A percentile compares a stretch with the other conserved stretches of the same genome.
Evolutionary conservation across 2,888 invertebrate genomes (phyloP).

Genomic region (Diplolepis rosae): DNA sequence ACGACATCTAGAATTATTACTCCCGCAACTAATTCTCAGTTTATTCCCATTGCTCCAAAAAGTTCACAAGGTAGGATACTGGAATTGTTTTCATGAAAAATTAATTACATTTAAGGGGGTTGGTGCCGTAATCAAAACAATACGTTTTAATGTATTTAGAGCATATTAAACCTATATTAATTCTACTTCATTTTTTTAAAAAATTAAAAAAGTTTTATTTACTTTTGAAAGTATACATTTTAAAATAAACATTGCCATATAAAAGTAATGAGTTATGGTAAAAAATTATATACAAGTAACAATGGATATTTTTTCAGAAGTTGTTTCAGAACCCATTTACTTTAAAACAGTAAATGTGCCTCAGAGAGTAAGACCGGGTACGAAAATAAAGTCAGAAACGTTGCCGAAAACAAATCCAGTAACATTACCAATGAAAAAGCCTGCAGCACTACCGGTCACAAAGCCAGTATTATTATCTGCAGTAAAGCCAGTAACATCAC

Average conservation of each 20-base stretch:
- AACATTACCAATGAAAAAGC: neutral
- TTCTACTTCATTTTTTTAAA: too few relatives aligned
- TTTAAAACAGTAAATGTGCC: constrained; percentile 53
- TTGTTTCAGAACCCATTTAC: constrained; percentile 40
- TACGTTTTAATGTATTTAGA: too few relatives aligned
- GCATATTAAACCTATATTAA: too few relatives aligned
- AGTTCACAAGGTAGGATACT: neutral
- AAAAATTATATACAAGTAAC: neutral
- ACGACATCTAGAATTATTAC: neutral
- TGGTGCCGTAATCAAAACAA: too few relatives aligned
- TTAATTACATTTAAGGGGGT: too few relatives aligned
- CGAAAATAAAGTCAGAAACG: neutral
- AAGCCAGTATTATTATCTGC: neutral
- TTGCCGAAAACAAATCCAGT: neutral
- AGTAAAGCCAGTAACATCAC: neutral
- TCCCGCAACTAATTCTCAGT: neutral
- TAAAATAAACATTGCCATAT: too few relatives aligned
- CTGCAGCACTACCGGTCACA: neutral
- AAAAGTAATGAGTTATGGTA: too few relatives aligned
- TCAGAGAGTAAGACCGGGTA: constrained; percentile 27
- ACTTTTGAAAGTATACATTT: too few relatives aligned
- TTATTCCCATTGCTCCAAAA: constrained; percentile 64
- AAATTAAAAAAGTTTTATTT: too few relatives aligned
- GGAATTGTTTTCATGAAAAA: too few relatives aligned
- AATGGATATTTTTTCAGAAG: neutral